Evolutionary conservation across 2,888 invertebrate species (phyloP).

Genomic region (Sesia bembeciformis): DNA sequence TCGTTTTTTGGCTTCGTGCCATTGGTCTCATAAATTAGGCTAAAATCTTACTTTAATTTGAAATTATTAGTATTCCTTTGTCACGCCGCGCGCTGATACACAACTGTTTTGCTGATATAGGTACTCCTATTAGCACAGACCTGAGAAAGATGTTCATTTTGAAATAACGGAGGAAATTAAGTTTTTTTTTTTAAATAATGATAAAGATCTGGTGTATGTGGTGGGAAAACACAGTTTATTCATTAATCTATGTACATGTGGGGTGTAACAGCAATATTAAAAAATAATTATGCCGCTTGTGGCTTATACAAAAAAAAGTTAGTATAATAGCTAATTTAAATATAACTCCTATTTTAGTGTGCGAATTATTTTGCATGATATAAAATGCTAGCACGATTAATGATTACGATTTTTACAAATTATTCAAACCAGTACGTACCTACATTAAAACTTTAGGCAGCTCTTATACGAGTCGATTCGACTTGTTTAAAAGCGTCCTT

Average conservation of each 20-base stretch:
- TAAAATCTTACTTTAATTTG: too few species aligned
- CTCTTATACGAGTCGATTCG: background rate
- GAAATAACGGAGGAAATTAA: too few species aligned
- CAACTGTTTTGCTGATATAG: too few species aligned
- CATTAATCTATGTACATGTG: conserved; percentile 56
- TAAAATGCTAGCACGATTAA: conserved; percentile 36
- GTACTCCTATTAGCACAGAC: too few species aligned
- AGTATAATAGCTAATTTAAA: conserved; percentile 46
- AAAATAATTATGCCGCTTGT: conserved; percentile 44
- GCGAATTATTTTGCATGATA: conserved; percentile 41
- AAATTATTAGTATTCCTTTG: too few species aligned
- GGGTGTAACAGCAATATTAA: conserved; percentile 36
- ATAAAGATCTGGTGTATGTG: conserved; percentile 4
- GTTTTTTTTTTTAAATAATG: too few species aligned
- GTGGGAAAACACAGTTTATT: conserved; percentile 68
- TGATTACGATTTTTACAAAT: background rate
- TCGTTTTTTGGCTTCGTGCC: too few species aligned
- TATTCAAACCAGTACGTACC: conserved; percentile 6
- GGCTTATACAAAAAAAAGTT: conserved; percentile 17
- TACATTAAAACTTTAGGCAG: conserved; percentile 2
- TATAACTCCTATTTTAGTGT: conserved; percentile 35
- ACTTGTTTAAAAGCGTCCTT: conserved; percentile 13
- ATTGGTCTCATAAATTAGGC: too few species aligned
- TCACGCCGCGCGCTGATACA: too few species aligned
- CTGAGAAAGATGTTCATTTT: too few species aligned